Conservation (phyloP, 2,888 invertebrate genomes). For the Papilio protenor region DNA sequence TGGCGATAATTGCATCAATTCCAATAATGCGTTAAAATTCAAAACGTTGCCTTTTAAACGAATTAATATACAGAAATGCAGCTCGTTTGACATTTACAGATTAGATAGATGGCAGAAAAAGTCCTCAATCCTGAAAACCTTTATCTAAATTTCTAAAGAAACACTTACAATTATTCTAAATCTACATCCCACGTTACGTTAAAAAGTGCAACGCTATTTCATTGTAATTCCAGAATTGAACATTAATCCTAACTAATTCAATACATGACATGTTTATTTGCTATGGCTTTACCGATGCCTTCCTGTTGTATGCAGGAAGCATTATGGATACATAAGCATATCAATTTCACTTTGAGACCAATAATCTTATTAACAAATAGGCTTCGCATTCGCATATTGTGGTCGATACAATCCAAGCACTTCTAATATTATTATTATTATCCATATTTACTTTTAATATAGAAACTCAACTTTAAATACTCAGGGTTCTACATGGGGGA, state of each 20-base stretch:
- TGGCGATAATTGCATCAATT: neutral
- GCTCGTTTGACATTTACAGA: neutral
- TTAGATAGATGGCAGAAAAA: no score
- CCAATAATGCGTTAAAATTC: neutral
- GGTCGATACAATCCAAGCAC: neutral
- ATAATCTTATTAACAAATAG: conserved; percentile 2
- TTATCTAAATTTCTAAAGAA: no score
- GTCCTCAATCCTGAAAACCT: no score
- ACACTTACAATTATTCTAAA: no score
- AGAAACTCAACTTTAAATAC: no score
- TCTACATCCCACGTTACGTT: neutral
- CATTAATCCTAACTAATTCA: neutral
- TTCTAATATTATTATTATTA: neutral
- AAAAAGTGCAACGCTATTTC: no score
- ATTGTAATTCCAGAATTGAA: neutral
- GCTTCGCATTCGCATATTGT: neutral
- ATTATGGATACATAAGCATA: neutral
- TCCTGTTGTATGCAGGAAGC: neutral
- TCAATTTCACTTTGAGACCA: conserved; percentile 11
- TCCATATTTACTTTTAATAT: no score
- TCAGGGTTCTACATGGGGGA: no score
- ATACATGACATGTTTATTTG: neutral
- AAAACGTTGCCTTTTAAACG: neutral
- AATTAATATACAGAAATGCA: neutral
- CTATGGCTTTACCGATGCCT: neutral